Percentiles rank a stretch among this genome's conserved stretches.
Evolutionary conservation across 1,140 invertebrate species (phyloP).

Genomic region (Idris sp.): DNA sequence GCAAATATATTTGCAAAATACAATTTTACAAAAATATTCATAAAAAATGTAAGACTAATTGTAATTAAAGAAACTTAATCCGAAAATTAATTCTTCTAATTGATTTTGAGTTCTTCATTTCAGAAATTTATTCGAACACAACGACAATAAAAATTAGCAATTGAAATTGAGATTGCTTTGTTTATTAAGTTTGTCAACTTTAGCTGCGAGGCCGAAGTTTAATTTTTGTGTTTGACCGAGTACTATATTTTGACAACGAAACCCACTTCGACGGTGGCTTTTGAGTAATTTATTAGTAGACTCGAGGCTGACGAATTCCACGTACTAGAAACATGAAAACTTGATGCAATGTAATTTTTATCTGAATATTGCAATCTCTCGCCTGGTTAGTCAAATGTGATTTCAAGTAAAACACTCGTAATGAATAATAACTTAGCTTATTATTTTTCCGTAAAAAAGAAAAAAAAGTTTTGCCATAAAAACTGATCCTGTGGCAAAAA

Average conservation of each 20-base stretch:
- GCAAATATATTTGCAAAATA: too few relatives aligned
- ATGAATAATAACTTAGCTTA: conserved; percentile 25
- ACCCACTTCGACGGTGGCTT: background rate
- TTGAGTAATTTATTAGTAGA: conserved; percentile 9
- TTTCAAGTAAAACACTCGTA: conserved; percentile 23
- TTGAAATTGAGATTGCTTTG: conserved; percentile 26
- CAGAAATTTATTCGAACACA: conserved; percentile 1
- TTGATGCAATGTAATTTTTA: conserved; percentile 27
- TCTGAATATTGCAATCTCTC: conserved; percentile 11
- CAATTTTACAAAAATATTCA: too few relatives aligned
- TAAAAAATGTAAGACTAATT: too few relatives aligned
- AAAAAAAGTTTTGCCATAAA: too few relatives aligned
- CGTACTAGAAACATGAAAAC: conserved; percentile 19
- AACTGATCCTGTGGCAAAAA: too few relatives aligned
- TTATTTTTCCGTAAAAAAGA: too few relatives aligned
- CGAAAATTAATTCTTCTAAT: conserved; percentile 12
- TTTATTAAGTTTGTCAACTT: conserved; percentile 11
- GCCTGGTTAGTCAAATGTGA: conserved; percentile 23
- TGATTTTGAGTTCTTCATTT: conserved; percentile 1
- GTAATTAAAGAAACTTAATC: too few relatives aligned
- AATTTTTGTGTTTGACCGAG: background rate
- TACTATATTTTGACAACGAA: conserved; percentile 7
- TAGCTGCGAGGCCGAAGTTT: background rate
- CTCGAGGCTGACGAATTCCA: background rate
- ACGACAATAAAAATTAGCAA: conserved; percentile 27